phyloP scores from a whole-genome alignment of 2,113 vertebrate species.

The Leptobrachium ailaonicum region DNA sequence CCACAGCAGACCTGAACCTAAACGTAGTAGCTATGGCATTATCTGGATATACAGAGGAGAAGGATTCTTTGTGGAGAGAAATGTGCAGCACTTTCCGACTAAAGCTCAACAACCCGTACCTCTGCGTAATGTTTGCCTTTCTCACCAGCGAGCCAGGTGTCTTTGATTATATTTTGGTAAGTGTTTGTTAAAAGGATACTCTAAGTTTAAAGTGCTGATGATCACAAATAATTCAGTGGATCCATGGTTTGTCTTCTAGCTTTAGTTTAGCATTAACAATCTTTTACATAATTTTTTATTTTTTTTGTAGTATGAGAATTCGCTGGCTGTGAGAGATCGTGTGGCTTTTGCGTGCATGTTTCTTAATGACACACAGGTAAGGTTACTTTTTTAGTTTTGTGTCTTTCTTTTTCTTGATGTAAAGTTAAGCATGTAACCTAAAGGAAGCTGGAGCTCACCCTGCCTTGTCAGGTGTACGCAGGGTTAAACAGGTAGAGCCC shows the following conservation, averaged over 20 bases:
- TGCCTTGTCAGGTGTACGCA: no score
- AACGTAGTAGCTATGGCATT: constrained; percentile 98
- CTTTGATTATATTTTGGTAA: constrained; percentile 93
- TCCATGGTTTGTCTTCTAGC: no score
- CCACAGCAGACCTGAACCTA: constrained; percentile 90
- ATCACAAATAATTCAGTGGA: no score
- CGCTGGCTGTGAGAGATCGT: constrained; percentile 89
- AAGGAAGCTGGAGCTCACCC: no score
- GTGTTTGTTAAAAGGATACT: constrained; percentile 39
- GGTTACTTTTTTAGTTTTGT: not conserved
- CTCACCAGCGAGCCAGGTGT: constrained; percentile 92
- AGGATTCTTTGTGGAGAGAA: constrained; percentile 95
- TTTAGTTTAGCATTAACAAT: no score
- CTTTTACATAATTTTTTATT: not conserved
- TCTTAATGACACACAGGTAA: constrained; percentile 90
- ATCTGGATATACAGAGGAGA: constrained; percentile 95
- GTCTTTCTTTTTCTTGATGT: no score
- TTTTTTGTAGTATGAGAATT: constrained; percentile 82
- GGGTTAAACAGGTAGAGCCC: no score
- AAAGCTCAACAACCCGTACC: constrained; percentile 91
- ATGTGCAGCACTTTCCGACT: constrained; percentile 94
- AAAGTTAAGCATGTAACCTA: no score
- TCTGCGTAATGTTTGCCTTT: constrained; percentile 97
- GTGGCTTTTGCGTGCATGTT: constrained; percentile 98
- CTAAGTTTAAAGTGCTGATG: no score